phyloP scores from a whole-genome alignment of 2,888 invertebrate species.

The Ormyrus pomaceus region DNA sequence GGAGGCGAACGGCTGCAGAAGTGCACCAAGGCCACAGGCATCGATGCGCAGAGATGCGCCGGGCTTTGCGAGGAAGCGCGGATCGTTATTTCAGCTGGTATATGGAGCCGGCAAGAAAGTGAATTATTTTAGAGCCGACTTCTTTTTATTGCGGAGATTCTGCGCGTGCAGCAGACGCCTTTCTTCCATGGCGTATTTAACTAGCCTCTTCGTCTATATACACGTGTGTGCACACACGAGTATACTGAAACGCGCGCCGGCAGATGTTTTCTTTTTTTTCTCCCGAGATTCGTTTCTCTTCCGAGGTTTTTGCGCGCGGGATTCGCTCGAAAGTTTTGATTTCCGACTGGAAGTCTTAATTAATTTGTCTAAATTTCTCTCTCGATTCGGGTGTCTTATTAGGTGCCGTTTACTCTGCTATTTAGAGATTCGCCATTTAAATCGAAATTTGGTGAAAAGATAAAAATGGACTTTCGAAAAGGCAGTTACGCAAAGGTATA shows the following conservation, averaged over 20 bases:
- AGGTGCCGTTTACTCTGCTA: too few species aligned
- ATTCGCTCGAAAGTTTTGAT: too few species aligned
- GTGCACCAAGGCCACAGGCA: conserved; percentile 3
- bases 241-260: background rate
- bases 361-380: too few species aligned
- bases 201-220: too few species aligned
- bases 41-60: background rate
- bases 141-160: conserved; percentile 24
- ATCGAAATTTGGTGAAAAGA: too few species aligned
- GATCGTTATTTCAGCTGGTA: too few species aligned
- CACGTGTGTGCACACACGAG: background rate
- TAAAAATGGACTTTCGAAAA: too few species aligned
- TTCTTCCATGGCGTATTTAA: background rate
- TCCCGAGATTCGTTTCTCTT: conserved; percentile 22
- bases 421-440: too few species aligned
- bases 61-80: too few species aligned
- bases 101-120: conserved; percentile 16
- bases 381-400: too few species aligned
- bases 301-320: conserved; percentile 13
- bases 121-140: conserved; percentile 32
- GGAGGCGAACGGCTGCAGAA: background rate
- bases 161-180: background rate
- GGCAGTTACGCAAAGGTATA: too few species aligned
- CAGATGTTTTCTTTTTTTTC: background rate
- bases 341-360: too few species aligned